These are phyloP conservation scores for Xenotilapia caudafasciata DNA, from an alignment of 2,113 vertebrate species.

Conservation along the genomic window DNA sequence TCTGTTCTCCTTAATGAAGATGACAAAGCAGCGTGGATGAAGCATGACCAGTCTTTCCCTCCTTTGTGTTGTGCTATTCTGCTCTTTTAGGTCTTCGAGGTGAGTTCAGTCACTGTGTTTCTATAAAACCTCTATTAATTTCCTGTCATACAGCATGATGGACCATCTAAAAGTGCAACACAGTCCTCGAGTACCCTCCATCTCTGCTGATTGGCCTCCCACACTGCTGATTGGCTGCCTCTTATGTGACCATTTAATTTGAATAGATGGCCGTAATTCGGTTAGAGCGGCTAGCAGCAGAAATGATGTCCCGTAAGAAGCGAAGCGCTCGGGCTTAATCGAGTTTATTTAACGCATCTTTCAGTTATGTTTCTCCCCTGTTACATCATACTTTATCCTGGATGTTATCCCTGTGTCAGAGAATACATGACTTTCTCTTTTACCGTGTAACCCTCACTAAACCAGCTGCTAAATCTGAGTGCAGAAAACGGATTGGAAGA, in stretches of 20 bases:
- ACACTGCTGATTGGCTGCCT: neutral
- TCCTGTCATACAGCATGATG: conserved; percentile 17
- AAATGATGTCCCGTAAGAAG: neutral
- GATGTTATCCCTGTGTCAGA: neutral
- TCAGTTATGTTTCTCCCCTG: neutral
- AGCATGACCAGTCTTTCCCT: conserved; percentile 27
- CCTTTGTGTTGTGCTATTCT: conserved; percentile 41
- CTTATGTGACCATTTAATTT: neutral
- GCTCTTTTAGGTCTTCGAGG: conserved; percentile 47
- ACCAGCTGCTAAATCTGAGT: neutral
- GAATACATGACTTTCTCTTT: neutral
- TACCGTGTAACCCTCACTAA: neutral
- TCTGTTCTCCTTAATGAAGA: neutral
- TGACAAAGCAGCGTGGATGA: neutral
- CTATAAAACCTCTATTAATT: neutral
- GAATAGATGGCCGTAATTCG: neutral
- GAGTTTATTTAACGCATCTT: neutral
- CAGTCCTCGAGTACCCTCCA: neutral
- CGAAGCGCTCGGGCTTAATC: neutral
- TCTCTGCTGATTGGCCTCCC: conserved; percentile 38
- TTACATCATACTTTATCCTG: neutral
- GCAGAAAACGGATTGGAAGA: neutral
- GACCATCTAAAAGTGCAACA: neutral
- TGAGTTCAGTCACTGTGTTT: conserved; percentile 17
- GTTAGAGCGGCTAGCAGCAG: conserved; percentile 22